phyloP scores from a whole-genome alignment of 2,113 vertebrate genomes.

The Hippoglossus stenolepis region DNA sequence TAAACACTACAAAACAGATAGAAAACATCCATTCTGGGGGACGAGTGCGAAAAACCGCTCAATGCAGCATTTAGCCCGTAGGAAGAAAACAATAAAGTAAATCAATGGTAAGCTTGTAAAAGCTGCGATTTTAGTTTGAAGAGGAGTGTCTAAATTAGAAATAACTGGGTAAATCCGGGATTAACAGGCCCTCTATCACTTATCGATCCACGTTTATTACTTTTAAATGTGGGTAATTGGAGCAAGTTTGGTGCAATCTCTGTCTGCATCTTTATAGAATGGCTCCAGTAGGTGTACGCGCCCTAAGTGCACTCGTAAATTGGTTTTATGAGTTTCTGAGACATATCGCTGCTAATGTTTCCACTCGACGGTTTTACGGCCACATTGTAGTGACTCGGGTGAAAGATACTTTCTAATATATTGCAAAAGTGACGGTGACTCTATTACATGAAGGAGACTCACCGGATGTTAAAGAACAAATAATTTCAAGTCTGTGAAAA shows the following conservation, averaged over 20 bases:
- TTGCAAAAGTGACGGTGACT: slow-evolving; percentile 75
- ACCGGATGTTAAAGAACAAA: neutral
- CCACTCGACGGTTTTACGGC: slow-evolving; percentile 76
- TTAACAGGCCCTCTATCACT: slow-evolving; percentile 70
- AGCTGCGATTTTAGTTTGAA: slow-evolving; percentile 60
- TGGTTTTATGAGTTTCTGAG: slow-evolving; percentile 83
- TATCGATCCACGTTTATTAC: slow-evolving; percentile 79
- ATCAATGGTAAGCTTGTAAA: slow-evolving; percentile 73
- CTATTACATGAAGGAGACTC: slow-evolving; percentile 8
- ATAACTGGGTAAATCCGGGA: slow-evolving; percentile 64
- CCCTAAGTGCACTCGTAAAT: slow-evolving; percentile 85
- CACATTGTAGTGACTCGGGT: slow-evolving; percentile 76
- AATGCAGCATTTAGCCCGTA: slow-evolving; percentile 51
- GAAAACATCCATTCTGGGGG: slow-evolving; percentile 26
- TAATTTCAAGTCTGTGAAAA: neutral
- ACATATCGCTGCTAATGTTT: slow-evolving; percentile 83
- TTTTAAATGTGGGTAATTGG: slow-evolving; percentile 80
- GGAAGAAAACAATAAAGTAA: slow-evolving; percentile 69
- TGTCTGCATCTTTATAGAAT: slow-evolving; percentile 78
- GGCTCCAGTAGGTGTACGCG: slow-evolving; percentile 78
- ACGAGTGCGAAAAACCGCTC: slow-evolving; percentile 32
- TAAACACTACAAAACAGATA: slow-evolving; percentile 33
- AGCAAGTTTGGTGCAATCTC: slow-evolving; percentile 75
- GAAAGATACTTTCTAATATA: slow-evolving; percentile 69
- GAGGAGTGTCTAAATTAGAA: slow-evolving; percentile 59